Evolutionary conservation across 2,797 vertebrate genomes (phyloP), one percentile per base, ranked within the genome.

Genomic region (Liasis olivaceus): DNA sequence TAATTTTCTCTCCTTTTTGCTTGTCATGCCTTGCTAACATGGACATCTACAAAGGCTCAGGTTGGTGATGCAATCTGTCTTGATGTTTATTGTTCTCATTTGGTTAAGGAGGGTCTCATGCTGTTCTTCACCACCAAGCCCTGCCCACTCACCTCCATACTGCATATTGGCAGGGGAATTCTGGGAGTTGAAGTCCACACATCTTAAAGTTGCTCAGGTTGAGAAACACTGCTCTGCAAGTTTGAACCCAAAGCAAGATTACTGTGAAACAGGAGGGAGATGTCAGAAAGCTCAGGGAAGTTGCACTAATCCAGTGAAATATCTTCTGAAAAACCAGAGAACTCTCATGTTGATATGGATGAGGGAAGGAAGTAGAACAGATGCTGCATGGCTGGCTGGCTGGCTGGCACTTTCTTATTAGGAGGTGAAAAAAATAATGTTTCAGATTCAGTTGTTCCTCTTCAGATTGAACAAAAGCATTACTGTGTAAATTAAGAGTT

Each of bases 11-110:
- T 98, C 97, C 97, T 97, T 98, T 98, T 98, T 89, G 98, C 98
- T 98, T 98, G 97, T 98, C 98, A 98, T 97, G 98, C 98, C 98
- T 98, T 98, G 98, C 98, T 99, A 98, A 99, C 98, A 98, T 95
- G 99, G 99, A 99, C 98, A 98, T 98, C 99, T 98, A 97, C 99
- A 98, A 99, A 99, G 99, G 99, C 99, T 99, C 98, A 99, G 99
- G 99, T 99, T 98, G 99, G 99, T 99, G 98, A 96, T 97, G 97
- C 98, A 98, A 97, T 98, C 98, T 98, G 98, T 99, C 98, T 97
- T 98, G 97, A 96, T 98, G 97, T 97, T 95, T 97, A 95, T 94
- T 97, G 96, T 97, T 97, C 95, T 97, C 92, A 93, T 97, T 96
- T 96, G 97, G 95, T 97, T 88, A 92, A 96, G 97, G 96, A 96